Conservation (phyloP, 2,113 vertebrate genomes). For the Gnathonemus echidnorhynchus region DNA sequence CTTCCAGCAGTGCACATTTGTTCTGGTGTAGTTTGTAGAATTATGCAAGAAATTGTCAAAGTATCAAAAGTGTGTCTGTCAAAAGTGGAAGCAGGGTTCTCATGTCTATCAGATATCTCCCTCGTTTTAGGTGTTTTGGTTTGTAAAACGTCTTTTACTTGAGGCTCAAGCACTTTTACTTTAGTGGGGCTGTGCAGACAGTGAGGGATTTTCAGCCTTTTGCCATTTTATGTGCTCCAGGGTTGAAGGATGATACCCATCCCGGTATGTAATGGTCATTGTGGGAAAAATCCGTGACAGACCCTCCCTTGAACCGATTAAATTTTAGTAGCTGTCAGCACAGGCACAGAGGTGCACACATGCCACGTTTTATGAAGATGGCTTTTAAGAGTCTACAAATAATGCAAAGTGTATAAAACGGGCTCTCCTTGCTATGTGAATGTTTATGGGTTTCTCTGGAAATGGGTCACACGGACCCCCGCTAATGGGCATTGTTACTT, state of each 20-base stretch:
- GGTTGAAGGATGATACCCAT: neutral
- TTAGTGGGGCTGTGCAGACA: neutral
- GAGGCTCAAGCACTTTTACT: neutral
- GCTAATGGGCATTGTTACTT: neutral
- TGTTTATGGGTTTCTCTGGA: neutral
- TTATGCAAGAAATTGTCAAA: neutral
- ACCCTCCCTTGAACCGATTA: neutral
- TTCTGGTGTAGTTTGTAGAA: constrained; percentile 22
- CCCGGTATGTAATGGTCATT: neutral
- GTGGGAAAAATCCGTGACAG: neutral
- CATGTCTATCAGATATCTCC: neutral
- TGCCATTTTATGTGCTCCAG: neutral
- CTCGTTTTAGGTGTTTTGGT: neutral
- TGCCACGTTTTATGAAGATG: neutral
- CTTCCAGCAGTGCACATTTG: constrained; percentile 32
- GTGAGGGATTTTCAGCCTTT: neutral
- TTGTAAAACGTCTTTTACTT: neutral
- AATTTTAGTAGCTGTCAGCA: neutral
- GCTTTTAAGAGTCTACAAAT: no score
- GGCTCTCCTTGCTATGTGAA: neutral
- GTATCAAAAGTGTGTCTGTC: constrained; percentile 7
- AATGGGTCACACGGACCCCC: neutral
- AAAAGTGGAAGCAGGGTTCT: constrained; percentile 42
- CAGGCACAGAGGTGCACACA: neutral
- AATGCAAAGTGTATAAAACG: neutral